Evolutionary conservation across 1,140 invertebrate species (phyloP).

Genomic region (Lordiphosa clarofinis): DNA sequence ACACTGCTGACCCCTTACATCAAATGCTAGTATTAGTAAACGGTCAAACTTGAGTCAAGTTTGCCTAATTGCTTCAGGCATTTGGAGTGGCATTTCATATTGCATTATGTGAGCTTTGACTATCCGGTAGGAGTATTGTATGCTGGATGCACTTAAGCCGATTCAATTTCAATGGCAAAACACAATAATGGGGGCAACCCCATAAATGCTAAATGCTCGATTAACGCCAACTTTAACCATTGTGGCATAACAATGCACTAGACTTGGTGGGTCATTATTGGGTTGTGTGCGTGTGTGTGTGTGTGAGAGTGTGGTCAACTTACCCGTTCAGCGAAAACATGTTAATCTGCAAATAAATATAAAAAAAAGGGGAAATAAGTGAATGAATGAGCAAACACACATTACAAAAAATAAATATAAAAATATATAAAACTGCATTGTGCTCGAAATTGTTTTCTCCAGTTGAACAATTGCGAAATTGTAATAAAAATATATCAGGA

Average conservation of each 20-base stretch:
- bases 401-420: constrained; percentile 1
- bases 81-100: too few relatives aligned
- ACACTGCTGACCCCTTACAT: too few relatives aligned
- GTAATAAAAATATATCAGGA: constrained; percentile 37
- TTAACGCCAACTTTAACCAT: constrained; percentile 36
- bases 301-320: constrained; percentile 26
- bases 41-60: too few relatives aligned
- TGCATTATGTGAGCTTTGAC: too few relatives aligned
- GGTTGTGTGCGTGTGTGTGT: not conserved
- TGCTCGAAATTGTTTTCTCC: constrained; percentile 12
- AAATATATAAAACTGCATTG: not conserved
- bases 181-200: constrained; percentile 14
- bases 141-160: too few relatives aligned
- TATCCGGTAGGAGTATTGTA: too few relatives aligned
- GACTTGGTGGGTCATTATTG: not conserved
- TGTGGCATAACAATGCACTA: constrained; percentile 9
- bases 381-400: constrained; percentile 9
- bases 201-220: constrained; percentile 41
- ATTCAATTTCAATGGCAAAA: not conserved
- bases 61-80: too few relatives aligned
- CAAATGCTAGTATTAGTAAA: too few relatives aligned
- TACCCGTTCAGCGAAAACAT: constrained; percentile 38
- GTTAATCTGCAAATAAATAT: constrained; percentile 45
- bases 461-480: constrained; percentile 44
- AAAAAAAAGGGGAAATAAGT: constrained; percentile 1